Evolutionary conservation across 2,888 invertebrate genomes (phyloP).

Genomic region (Orchestes rusci): DNA sequence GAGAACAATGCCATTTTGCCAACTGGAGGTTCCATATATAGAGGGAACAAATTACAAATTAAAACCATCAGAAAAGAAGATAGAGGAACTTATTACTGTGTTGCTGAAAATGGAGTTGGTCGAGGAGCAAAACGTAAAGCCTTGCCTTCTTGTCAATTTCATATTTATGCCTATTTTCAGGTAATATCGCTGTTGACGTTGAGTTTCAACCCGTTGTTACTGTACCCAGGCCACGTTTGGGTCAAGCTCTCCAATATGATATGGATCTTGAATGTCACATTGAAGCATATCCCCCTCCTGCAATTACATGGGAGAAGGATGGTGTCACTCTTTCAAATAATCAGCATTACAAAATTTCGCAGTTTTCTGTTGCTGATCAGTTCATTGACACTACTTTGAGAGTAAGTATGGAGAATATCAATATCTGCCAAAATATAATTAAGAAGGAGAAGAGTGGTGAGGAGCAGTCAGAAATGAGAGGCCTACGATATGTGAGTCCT

Average conservation of each 20-base stretch:
- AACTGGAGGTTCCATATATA: conserved; percentile 79
- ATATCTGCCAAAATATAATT: too few relatives aligned
- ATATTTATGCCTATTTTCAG: conserved; percentile 23
- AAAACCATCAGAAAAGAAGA: conserved; percentile 76
- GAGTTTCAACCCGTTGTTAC: conserved; percentile 84
- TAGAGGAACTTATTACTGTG: conserved; percentile 88
- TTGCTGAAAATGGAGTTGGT: conserved; percentile 84
- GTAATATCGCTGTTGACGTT: conserved; percentile 82
- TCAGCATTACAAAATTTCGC: conserved; percentile 85
- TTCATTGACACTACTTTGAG: conserved; percentile 85
- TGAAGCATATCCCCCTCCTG: conserved; percentile 90
- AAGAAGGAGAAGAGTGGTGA: too few relatives aligned
- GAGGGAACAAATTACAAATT: conserved; percentile 76
- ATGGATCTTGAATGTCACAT: conserved; percentile 93
- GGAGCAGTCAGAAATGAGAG: too few relatives aligned
- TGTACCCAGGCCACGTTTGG: conserved; percentile 74
- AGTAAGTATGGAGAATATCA: too few relatives aligned
- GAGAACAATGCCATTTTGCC: conserved; percentile 90
- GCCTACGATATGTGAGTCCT: too few relatives aligned
- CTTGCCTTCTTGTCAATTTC: neutral
- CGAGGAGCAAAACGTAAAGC: conserved; percentile 63
- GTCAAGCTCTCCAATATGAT: conserved; percentile 85
- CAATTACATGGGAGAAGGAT: conserved; percentile 86
- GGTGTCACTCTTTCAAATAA: conserved; percentile 76
- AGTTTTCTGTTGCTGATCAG: conserved; percentile 87